phyloP scores from a whole-genome alignment of 2,113 vertebrate genomes.

The Leptodactylus fuscus region DNA sequence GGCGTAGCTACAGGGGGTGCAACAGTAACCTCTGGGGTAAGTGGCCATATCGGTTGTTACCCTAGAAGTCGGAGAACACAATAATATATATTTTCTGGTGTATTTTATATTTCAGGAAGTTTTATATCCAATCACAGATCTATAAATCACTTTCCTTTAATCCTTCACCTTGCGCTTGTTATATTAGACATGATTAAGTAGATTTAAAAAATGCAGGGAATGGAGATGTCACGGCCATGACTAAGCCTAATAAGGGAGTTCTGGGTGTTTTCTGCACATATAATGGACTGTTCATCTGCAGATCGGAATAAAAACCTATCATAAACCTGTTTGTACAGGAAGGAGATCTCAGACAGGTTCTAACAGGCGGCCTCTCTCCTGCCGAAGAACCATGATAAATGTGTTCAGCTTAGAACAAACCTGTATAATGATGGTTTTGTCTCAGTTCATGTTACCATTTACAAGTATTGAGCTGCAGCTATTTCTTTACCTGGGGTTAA shows the following conservation, averaged over 20 bases:
- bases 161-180: background rate
- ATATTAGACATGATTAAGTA: background rate
- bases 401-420: constrained; percentile 37
- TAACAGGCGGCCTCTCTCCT: constrained; percentile 23
- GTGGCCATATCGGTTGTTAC: no score
- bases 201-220: background rate
- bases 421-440: constrained; percentile 41
- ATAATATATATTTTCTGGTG: background rate
- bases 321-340: constrained; percentile 46
- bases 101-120: no score
- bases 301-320: background rate
- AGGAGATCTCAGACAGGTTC: constrained; percentile 22
- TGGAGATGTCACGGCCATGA: constrained; percentile 6
- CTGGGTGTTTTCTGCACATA: constrained; percentile 41
- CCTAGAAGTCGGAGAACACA: background rate
- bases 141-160: background rate
- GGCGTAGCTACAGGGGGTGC: no score
- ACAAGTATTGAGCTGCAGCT: background rate
- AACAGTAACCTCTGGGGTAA: no score
- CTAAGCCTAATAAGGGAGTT: constrained; percentile 28
- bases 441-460: constrained; percentile 5
- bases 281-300: background rate
- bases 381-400: constrained; percentile 41
- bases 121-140: background rate
- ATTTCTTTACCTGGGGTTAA: background rate